A percentile compares a stretch with the other conserved stretches of the same genome.
Conservation (phyloP, 2,113 vertebrate genomes). For the Varanus salvator region DNA sequence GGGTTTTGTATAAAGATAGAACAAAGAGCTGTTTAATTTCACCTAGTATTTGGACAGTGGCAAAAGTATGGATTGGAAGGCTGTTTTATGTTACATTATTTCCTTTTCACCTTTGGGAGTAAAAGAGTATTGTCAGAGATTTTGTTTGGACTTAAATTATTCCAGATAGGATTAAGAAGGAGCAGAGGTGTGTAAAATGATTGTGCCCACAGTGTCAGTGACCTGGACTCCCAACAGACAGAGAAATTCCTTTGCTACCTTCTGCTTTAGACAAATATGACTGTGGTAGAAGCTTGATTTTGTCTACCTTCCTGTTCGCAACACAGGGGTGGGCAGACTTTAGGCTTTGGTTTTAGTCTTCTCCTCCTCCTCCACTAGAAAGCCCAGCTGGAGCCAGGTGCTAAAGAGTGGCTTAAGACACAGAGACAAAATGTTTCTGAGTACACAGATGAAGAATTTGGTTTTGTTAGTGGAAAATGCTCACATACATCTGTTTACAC, state of each 20-base stretch:
- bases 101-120: conserved; percentile 46
- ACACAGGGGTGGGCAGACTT: background rate
- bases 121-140: conserved; percentile 18
- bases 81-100: conserved; percentile 33
- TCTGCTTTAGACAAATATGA: background rate
- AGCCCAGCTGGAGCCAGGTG: background rate
- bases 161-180: background rate
- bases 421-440: background rate
- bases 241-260: background rate
- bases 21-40: conserved; percentile 57
- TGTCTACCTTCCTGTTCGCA: background rate
- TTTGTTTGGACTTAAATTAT: background rate
- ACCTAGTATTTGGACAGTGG: conserved; percentile 25
- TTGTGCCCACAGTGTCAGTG: background rate
- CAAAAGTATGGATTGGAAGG: conserved; percentile 30
- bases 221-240: background rate
- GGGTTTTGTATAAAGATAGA: conserved; percentile 59
- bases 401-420: background rate
- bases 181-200: background rate
- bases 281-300: background rate
- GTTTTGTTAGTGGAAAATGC: background rate
- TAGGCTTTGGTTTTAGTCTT: background rate
- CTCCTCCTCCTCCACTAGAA: no score
- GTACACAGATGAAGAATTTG: background rate
- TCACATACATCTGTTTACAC: background rate